A percentile compares a stretch with the other conserved stretches of the same genome.
Conservation (phyloP, 1,140 invertebrate genomes). For the Periplaneta americana region DNA sequence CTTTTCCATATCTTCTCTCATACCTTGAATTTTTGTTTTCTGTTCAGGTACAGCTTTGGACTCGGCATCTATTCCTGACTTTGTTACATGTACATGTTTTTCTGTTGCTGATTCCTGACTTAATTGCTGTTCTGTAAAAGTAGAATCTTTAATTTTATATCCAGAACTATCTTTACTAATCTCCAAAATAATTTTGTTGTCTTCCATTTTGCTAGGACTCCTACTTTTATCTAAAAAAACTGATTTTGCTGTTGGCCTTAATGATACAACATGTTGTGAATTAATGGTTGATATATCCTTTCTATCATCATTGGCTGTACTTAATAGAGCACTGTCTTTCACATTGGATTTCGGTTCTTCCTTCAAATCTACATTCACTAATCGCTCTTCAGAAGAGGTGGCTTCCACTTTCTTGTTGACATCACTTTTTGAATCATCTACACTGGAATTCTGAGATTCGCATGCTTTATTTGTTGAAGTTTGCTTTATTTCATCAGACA, state of each 20-base stretch:
- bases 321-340: neutral
- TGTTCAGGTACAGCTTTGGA: neutral
- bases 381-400: neutral
- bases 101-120: neutral
- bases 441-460: neutral
- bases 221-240: neutral
- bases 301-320: neutral
- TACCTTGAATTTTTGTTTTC: neutral
- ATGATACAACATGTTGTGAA: neutral
- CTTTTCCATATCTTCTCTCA: neutral
- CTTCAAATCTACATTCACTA: neutral
- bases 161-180: neutral
- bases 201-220: neutral
- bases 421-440: neutral
- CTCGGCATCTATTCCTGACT: neutral
- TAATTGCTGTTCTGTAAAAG: neutral
- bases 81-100: neutral
- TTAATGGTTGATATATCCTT: neutral
- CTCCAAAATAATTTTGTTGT: neutral
- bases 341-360: neutral
- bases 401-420: neutral
- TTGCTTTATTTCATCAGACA: neutral
- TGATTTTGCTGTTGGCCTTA: neutral
- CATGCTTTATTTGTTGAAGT: neutral
- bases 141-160: neutral